Evolutionary conservation across 1,140 invertebrate genomes (phyloP), one percentile per base, ranked within the genome.

Genomic region (Hylaeus anthracinus): DNA sequence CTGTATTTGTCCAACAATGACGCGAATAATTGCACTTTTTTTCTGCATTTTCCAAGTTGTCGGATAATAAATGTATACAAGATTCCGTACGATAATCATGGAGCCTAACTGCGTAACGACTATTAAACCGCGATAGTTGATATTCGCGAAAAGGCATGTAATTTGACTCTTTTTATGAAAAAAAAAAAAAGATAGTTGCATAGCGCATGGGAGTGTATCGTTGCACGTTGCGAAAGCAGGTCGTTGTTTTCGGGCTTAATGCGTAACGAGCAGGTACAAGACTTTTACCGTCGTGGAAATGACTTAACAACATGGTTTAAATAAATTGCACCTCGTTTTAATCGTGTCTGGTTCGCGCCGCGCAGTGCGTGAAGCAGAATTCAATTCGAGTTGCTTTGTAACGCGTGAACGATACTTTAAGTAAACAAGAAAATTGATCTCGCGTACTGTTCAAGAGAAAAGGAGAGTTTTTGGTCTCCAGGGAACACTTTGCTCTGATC

Each of bases 251-350:
- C 12, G 4, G 26, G 0, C 5, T n/a, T 56, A 61, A 51, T 12
- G 65, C 2, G 64, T 9, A 58, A 14, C n/a, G 12, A 67, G 39
- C 56, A 6, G 53, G 3, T 15, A 14, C 14, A 1, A 15, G 0
- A 3, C 1, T 12, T 53, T 69, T 69, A 58, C 14, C 8, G 5
- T 5, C 43, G 15, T 56, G 43, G 74, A 51, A 69, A 60, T 77
- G 69, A 43, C 65, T 51, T 60, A 48, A 77, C 43, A 10, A 60
- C 37, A 14, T 8, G 65, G 53, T 48, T 69, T 41, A 39, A 58
- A 56, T 58, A 60, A 76, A 76, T 58, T 70, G 26, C 15, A 48
- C 5, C 12, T 3, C 26, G 26, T 26, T 26, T 26, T 26, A 26
- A 26, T 26, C 26, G 26, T 26, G 26, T 26, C 0, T 26, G 26